Conservation (phyloP, 2,888 invertebrate genomes). For the Coelopa pilipes region DNA sequence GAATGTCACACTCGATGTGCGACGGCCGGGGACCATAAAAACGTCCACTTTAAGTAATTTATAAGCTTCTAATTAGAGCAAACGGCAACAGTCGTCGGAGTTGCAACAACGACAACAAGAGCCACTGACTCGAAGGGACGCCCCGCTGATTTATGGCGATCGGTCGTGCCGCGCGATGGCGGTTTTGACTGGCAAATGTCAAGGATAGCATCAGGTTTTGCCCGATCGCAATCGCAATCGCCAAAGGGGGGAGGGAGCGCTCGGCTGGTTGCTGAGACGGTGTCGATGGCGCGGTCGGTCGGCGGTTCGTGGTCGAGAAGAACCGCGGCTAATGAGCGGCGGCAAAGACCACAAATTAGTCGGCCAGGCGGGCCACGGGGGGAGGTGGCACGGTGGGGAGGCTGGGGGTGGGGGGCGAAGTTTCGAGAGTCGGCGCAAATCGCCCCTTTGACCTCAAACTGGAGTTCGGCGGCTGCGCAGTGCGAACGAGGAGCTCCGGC, state of each 20-base stretch:
- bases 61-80: constrained; percentile 41
- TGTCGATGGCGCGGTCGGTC: not conserved
- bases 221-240: not conserved
- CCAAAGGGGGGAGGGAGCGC: too few species aligned
- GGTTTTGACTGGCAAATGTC: constrained; percentile 27
- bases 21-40: constrained; percentile 40
- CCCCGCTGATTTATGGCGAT: not conserved
- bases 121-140: not conserved
- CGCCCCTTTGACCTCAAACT: constrained; percentile 23
- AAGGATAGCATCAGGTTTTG: constrained; percentile 28
- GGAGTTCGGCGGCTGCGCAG: not conserved
- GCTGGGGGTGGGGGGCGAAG: too few species aligned
- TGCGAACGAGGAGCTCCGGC: constrained; percentile 24
- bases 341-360: too few species aligned
- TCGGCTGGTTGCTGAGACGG: too few species aligned
- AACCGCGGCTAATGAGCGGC: not conserved
- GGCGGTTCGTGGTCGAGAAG: not conserved
- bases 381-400: too few species aligned
- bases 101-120: not conserved
- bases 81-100: not conserved
- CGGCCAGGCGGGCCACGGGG: too few species aligned
- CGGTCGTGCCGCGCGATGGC: not conserved
- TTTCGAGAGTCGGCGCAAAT: not conserved
- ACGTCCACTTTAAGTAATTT: constrained; percentile 43
- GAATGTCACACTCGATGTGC: constrained; percentile 33